Base-by-base conservation (phyloP, 2,888 invertebrate species). In the Phania funesta region DNA sequence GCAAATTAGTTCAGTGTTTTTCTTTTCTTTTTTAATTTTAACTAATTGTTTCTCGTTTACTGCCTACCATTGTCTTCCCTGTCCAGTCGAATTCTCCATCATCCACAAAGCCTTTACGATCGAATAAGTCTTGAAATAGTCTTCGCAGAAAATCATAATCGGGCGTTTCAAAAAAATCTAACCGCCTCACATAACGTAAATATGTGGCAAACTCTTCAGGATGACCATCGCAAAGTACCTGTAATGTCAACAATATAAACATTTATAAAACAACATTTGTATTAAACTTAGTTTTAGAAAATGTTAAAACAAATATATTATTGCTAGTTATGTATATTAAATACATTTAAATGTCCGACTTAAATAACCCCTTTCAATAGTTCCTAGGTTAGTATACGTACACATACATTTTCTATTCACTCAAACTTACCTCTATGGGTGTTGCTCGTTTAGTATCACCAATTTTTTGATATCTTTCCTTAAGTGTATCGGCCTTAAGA, bases 401-500 rank as follows among this genome's bases (percentile, higher is more conserved):
- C n/a, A n/a, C n/a, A 41, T 38, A 6, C 16, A 16, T 29, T 20
- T 46, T 16, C 38, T 38, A 9, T 22, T 38, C 13, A 2, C 11
- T n/a, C 6, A 1, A 18, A 52, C 71, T 86, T 83, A 96, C 96
- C 93, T 99, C 99, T 89, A 99, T 98, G 77, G 99, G 98, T 87
- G 99, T 99, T 88, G 99, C 97, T 89, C 99, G 94, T 92, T 99
- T 99, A 86, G 99, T 99, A 92, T 99, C 99, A 89, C 99, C 99
- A 91, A 99, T 99, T 94, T 99, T 99, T 93, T 99, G 99, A 93
- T 99, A 99, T 91, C 99, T 94, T 93, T 99, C 99, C 93, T 99
- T 99, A 90, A 99, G 94, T 90, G 99, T 99, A 92, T 99, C 99
- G 88, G 99, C 99, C 94, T 99, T 99, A 90, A 99, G 94, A 88